Conservation (phyloP, 2,888 invertebrate species). For the Chorisops tibialis region DNA sequence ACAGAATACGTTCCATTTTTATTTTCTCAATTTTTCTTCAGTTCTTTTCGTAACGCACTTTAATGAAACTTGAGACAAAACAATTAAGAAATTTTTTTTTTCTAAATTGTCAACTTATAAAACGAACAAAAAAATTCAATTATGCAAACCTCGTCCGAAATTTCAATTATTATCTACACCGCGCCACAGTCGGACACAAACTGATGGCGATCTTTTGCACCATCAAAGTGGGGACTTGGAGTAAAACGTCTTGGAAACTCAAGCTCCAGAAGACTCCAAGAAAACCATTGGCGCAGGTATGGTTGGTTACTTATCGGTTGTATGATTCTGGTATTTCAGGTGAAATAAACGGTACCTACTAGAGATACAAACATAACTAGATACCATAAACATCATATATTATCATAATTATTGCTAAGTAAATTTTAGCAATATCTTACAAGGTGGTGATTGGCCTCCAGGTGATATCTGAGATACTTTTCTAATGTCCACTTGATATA, state of each 20-base stretch:
- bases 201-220: conserved; percentile 20
- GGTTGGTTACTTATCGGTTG: background rate
- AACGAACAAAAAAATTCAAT: background rate
- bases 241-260: conserved; percentile 4
- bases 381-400: too few relatives aligned
- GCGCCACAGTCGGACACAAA: conserved; percentile 18
- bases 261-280: conserved; percentile 7
- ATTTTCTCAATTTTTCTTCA: background rate
- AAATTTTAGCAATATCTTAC: too few relatives aligned
- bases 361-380: too few relatives aligned
- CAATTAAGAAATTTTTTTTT: background rate
- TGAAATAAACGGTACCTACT: background rate
- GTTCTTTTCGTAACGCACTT: background rate
- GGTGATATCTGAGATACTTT: too few relatives aligned
- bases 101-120: background rate
- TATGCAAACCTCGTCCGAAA: conserved; percentile 20
- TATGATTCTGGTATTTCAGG: conserved; percentile 1
- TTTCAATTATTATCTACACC: conserved; percentile 13
- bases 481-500: too few relatives aligned
- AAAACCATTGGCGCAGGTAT: background rate
- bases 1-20: conserved; percentile 16
- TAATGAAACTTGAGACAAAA: background rate
- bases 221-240: conserved; percentile 10
- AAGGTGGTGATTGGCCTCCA: too few relatives aligned
- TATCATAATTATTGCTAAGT: too few relatives aligned